A percentile compares a stretch with the other conserved stretches of the same genome.
Evolutionary conservation across 2,888 invertebrate species (phyloP).

Genomic region (Gymnosoma rotundatum): DNA sequence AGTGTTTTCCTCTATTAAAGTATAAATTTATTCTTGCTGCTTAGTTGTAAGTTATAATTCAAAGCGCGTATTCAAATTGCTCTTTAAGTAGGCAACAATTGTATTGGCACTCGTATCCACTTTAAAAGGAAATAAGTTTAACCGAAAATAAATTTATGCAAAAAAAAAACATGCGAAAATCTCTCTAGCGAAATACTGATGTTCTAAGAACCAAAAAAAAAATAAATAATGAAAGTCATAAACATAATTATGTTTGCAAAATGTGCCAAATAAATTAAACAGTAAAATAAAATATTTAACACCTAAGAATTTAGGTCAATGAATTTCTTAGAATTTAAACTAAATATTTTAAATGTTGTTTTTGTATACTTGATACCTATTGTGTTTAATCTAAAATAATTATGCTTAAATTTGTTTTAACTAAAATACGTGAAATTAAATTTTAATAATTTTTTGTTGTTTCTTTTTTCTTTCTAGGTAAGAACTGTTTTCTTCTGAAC

Average conservation of each 20-base stretch:
- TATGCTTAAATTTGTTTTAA: background rate
- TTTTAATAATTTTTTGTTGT: too few relatives aligned
- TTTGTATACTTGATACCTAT: background rate
- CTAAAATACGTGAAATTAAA: too few relatives aligned
- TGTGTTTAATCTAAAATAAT: background rate
- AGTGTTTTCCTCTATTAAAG: background rate
- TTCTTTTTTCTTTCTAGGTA: too few relatives aligned
- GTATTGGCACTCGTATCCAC: slow-evolving; percentile 51
- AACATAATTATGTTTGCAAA: background rate
- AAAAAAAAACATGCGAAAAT: background rate
- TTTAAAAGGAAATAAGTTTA: slow-evolving; percentile 29
- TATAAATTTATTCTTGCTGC: background rate
- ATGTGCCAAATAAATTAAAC: background rate
- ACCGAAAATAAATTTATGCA: slow-evolving; percentile 36
- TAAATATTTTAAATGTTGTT: background rate
- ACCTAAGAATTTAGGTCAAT: slow-evolving; percentile 31
- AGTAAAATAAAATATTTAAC: background rate
- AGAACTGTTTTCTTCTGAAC: too few relatives aligned
- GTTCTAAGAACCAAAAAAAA: background rate
- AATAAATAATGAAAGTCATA: background rate
- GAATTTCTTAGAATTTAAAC: slow-evolving; percentile 20
- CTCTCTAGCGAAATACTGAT: background rate
- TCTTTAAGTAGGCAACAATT: slow-evolving; percentile 64
- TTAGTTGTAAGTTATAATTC: background rate
- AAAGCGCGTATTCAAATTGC: too few relatives aligned